Evolutionary conservation across 2,888 invertebrate species (phyloP), one percentile per base, ranked within the genome.

Genomic region (Pinctada fucata): DNA sequence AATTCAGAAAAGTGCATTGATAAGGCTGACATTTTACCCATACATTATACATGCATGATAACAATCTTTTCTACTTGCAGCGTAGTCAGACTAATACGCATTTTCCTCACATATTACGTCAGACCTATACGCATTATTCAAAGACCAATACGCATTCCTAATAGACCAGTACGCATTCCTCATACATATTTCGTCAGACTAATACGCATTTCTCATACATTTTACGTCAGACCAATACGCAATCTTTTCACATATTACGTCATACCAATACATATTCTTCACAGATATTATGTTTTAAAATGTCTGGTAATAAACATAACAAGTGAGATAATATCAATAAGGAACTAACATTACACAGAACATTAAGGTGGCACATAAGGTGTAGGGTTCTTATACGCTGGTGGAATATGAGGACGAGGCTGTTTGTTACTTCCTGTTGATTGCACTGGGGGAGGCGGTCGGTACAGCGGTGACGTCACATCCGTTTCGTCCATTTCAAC

Each of bases 361-460:
- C 63, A 75, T 97, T 98, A 98, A 93, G 98, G 98, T 88, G 98
- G 98, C 89, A 98, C 98, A 93, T 99, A 98, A 64, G 98, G 98
- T 82, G 98, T 98, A 73, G 98, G 98, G 93, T 97, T 97, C 91
- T 97, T 95, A 94, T 97, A 97, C 88, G 97, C 96, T 82, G 97
- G 97, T 72, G 87, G 88, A 78, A 90, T 87, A 74, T 89, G 86
- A 13, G 89, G 89, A 6, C 88, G 83, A 45, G 87, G 88, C 73
- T 89, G 88, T 81, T 88, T 89, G 77, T 85, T 89, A 77, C 82
- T 85, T 72, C 82, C 84, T 48, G 88, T 85, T 48, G 88, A 82
- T 45, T 86, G 86, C 68, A 89, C 87, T 63, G 90, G 90, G 48
- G 90, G 90, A 1, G 88, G 89, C 5, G 90, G 90, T 65, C 88